phyloP scores from a whole-genome alignment of 2,888 invertebrate species.

The Marasmarcha lunaedactyla region DNA sequence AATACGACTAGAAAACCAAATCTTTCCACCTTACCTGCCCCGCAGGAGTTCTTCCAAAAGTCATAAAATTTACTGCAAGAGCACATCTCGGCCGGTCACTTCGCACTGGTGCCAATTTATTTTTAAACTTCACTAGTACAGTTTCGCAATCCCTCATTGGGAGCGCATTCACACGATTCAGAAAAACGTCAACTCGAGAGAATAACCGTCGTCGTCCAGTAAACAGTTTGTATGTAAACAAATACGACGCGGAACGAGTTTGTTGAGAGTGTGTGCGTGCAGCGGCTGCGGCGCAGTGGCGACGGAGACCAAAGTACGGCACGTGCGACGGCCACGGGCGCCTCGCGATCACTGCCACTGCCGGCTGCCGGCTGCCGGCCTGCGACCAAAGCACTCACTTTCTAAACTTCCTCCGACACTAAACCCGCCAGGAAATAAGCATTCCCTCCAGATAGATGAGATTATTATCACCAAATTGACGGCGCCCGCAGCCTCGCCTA shows the following conservation, averaged over 20 bases:
- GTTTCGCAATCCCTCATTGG: conserved; percentile 62
- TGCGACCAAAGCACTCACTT: too few species aligned
- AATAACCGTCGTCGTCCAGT: conserved; percentile 40
- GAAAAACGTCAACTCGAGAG: conserved; percentile 23
- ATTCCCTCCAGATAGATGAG: conserved; percentile 20
- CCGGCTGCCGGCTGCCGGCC: conserved; percentile 3
- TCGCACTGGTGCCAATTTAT: conserved; percentile 61
- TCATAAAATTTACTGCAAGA: conserved; percentile 64
- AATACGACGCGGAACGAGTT: not conserved
- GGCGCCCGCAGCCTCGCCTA: conserved; percentile 13
- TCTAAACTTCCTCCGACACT: conserved; percentile 10
- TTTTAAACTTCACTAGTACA: conserved; percentile 68
- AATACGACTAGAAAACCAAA: not conserved
- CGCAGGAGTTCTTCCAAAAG: conserved; percentile 64
- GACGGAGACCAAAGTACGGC: conserved; percentile 47
- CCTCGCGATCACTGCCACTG: conserved; percentile 10
- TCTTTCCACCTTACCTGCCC: conserved; percentile 53
- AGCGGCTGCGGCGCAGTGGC: conserved; percentile 9
- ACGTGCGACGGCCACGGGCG: conserved; percentile 40
- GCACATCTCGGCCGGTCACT: conserved; percentile 58
- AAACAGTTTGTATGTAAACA: conserved; percentile 20
- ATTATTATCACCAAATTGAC: conserved; percentile 21
- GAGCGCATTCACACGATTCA: conserved; percentile 43
- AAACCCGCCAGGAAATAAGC: conserved; percentile 21
- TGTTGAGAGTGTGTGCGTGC: not conserved